A percentile compares a stretch with the other conserved stretches of the same genome.
These are phyloP conservation scores for Caenorhabditis parvicauda DNA, from an alignment of 2,888 invertebrate species.

Conservation along the genomic window DNA sequence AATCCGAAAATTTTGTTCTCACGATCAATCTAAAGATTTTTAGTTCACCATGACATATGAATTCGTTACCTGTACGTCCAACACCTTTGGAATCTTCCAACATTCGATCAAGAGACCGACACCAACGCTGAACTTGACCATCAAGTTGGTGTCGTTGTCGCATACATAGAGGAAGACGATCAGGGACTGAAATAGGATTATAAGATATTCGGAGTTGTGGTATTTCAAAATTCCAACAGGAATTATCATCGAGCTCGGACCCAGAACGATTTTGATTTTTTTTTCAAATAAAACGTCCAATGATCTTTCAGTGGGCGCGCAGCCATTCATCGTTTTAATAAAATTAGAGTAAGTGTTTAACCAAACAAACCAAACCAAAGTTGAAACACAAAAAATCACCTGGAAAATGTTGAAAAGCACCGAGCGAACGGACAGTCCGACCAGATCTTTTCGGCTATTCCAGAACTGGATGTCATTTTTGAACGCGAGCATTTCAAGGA, in stretches of 20 bases:
- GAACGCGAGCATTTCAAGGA: conserved; percentile 96
- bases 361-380: too few species aligned
- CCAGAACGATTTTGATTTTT: too few species aligned
- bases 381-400: neutral
- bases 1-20: conserved; percentile 73
- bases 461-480: conserved; percentile 99
- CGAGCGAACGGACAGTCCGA: conserved; percentile 86
- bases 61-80: conserved; percentile 16
- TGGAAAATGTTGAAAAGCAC: conserved; percentile 94
- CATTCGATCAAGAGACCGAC: conserved; percentile 91
- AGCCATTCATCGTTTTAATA: too few species aligned
- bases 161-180: conserved; percentile 93
- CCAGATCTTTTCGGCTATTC: conserved; percentile 95
- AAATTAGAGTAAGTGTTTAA: too few species aligned
- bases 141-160: conserved; percentile 96
- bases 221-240: too few species aligned
- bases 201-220: too few species aligned
- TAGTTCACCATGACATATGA: too few species aligned
- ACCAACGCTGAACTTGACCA: conserved; percentile 86
- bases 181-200: conserved; percentile 73
- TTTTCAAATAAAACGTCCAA: too few species aligned
- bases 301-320: too few species aligned
- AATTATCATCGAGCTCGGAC: too few species aligned
- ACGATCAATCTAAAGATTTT: conserved; percentile 28
- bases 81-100: conserved; percentile 92